Percentiles rank a stretch among this genome's conserved stretches.
These are phyloP conservation scores for Salticus scenicus DNA, from an alignment of 2,888 invertebrate genomes.

Conservation along the genomic window DNA sequence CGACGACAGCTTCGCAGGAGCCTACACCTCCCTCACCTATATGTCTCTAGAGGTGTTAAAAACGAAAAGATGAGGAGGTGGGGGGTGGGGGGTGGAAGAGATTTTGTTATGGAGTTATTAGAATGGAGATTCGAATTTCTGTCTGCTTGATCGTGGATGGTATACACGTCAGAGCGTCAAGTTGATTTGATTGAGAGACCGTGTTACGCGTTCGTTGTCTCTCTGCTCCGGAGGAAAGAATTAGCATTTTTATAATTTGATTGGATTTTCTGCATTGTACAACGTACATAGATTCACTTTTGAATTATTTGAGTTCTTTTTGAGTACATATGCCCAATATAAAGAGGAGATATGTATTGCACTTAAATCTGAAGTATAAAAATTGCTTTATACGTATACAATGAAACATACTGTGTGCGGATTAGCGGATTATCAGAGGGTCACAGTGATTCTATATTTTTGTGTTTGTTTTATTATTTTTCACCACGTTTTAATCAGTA, in stretches of 20 bases:
- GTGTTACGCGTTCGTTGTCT: neutral
- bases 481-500: too few species aligned
- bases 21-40: neutral
- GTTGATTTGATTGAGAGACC: constrained; percentile 9
- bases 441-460: too few species aligned
- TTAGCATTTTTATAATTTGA: neutral
- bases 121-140: constrained; percentile 23
- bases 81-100: neutral
- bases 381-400: too few species aligned
- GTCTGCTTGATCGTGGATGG: neutral
- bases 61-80: constrained; percentile 32
- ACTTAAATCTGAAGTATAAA: too few species aligned
- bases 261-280: neutral
- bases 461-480: too few species aligned
- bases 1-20: constrained; percentile 48
- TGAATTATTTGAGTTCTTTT: too few species aligned
- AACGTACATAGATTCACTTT: neutral
- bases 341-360: too few species aligned
- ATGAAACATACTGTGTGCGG: too few species aligned
- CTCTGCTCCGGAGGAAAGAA: too few species aligned
- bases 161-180: neutral
- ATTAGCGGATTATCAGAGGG: too few species aligned
- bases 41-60: constrained; percentile 2
- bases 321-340: too few species aligned
- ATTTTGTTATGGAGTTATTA: constrained; percentile 59